Evolutionary conservation across 2,888 invertebrate genomes (phyloP).

Genomic region (Drosophila subquinaria): DNA sequence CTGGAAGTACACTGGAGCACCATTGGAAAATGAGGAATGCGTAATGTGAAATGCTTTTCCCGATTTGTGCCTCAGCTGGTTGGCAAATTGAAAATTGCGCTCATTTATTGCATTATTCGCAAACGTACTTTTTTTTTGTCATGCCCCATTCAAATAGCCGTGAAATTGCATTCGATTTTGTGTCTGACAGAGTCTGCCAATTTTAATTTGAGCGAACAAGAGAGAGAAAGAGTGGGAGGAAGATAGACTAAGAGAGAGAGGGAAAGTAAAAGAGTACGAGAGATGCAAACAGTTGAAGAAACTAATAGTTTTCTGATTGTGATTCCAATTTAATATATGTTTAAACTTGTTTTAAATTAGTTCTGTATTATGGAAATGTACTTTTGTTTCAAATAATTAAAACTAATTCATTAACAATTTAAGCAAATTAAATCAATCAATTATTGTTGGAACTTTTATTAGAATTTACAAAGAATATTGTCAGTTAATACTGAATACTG

Average conservation of each 20-base stretch:
- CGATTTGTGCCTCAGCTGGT: conserved; percentile 75
- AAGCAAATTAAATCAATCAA: too few relatives aligned
- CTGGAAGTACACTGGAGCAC: conserved; percentile 1
- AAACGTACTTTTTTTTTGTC: conserved; percentile 38
- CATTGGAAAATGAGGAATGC: conserved; percentile 9
- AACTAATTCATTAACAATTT: too few relatives aligned
- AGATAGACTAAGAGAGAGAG: conserved; percentile 5
- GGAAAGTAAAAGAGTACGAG: background rate
- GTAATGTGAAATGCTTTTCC: conserved; percentile 17
- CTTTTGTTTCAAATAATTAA: too few relatives aligned
- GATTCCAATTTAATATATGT: background rate
- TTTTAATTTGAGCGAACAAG: background rate
- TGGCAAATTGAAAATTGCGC: conserved; percentile 75
- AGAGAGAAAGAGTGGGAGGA: background rate
- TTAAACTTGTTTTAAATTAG: background rate
- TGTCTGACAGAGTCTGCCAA: conserved; percentile 47
- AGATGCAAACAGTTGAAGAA: conserved; percentile 32
- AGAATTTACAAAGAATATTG: too few relatives aligned
- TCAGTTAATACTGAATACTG: too few relatives aligned
- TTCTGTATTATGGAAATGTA: too few relatives aligned
- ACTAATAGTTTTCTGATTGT: conserved; percentile 5
- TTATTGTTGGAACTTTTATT: too few relatives aligned
- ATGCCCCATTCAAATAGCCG: conserved; percentile 69
- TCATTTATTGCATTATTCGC: conserved; percentile 75
- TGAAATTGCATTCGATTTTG: conserved; percentile 75